Conservation (phyloP, 1,140 invertebrate genomes). For the Drosophila baimaii region DNA sequence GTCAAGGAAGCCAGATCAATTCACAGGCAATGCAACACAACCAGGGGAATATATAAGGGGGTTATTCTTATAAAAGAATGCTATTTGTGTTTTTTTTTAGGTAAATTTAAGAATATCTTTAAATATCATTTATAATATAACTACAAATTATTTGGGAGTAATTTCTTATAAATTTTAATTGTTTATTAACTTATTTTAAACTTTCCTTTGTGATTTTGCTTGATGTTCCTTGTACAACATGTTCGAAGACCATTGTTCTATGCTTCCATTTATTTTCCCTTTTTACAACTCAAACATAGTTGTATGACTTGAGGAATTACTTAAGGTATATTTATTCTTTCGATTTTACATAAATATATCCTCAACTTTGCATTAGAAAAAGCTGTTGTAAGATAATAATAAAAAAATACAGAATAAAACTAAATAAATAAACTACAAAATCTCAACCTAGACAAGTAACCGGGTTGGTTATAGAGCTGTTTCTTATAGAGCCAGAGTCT, state of each 20-base stretch:
- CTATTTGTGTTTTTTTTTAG: not conserved
- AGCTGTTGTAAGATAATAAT: no score
- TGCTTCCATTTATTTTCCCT: not conserved
- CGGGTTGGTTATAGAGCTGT: no score
- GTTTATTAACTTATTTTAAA: not conserved
- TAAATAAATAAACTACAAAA: no score
- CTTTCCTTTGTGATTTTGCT: not conserved
- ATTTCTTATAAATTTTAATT: not conserved
- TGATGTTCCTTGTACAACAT: not conserved
- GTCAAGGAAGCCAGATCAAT: constrained; percentile 33
- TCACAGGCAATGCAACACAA: not conserved
- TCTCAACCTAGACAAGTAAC: no score
- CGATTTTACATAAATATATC: no score
- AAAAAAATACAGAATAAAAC: no score
- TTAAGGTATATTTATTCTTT: no score
- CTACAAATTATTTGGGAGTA: no score
- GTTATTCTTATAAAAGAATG: not conserved
- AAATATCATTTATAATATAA: no score
- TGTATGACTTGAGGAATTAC: no score
- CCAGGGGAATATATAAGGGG: not conserved
- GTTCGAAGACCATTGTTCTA: not conserved
- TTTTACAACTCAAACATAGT: not conserved
- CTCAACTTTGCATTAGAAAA: no score
- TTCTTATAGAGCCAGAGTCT: no score
- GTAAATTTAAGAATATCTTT: not conserved